Evolutionary conservation across 2,888 invertebrate species (phyloP).

Genomic region (Gari tellinella): DNA sequence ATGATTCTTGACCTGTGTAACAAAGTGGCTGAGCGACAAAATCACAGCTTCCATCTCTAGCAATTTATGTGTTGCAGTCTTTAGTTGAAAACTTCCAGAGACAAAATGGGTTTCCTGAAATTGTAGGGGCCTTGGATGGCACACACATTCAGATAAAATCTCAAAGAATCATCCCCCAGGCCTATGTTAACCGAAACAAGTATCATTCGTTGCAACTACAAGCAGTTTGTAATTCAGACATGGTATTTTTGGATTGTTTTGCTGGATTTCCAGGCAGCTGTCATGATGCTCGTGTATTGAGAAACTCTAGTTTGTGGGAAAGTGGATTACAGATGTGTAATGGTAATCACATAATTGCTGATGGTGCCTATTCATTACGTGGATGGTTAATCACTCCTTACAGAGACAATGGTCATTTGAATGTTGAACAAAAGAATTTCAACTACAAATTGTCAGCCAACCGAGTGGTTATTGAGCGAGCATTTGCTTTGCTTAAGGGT

Average conservation of each 20-base stretch:
- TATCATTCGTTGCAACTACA: slow-evolving; percentile 40
- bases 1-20: too few relatives aligned
- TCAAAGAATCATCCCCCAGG: slow-evolving; percentile 18
- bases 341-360: slow-evolving; percentile 27
- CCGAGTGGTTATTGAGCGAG: slow-evolving; percentile 38
- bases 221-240: slow-evolving; percentile 38
- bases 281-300: slow-evolving; percentile 41
- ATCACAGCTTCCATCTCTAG: too few relatives aligned
- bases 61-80: too few relatives aligned
- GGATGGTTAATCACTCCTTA: slow-evolving; percentile 38
- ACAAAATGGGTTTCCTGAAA: slow-evolving; percentile 33
- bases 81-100: slow-evolving; percentile 5
- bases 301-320: slow-evolving; percentile 36
- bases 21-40: too few relatives aligned
- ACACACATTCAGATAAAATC: slow-evolving; percentile 35
- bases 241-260: slow-evolving; percentile 26
- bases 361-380: slow-evolving; percentile 37
- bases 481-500: slow-evolving; percentile 36
- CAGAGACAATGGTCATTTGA: slow-evolving; percentile 40
- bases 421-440: slow-evolving; percentile 25
- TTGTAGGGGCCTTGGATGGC: slow-evolving; percentile 44
- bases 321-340: slow-evolving; percentile 25
- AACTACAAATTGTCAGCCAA: slow-evolving; percentile 32
- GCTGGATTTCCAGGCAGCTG: slow-evolving; percentile 45
- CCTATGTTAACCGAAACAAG: slow-evolving; percentile 40